phyloP scores from a whole-genome alignment of 1,140 invertebrate genomes.

The Acromyrmex charruanus region DNA sequence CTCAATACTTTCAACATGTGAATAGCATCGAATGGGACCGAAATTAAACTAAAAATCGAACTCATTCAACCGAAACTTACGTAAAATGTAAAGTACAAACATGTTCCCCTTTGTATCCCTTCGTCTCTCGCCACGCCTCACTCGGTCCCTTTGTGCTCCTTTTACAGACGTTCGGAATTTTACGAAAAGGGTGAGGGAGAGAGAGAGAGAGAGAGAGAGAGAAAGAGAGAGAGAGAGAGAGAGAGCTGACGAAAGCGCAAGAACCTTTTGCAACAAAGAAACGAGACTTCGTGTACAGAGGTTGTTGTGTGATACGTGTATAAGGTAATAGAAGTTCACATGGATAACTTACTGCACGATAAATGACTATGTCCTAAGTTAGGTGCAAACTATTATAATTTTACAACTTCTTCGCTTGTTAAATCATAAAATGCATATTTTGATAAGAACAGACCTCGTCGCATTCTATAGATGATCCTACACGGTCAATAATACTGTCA shows the following conservation, averaged over 20 bases:
- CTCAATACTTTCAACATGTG: background rate
- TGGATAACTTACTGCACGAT: background rate
- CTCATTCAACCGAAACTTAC: background rate
- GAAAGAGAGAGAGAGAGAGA: background rate
- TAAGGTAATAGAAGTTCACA: slow-evolving; percentile 25
- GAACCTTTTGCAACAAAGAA: slow-evolving; percentile 28
- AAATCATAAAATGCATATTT: background rate
- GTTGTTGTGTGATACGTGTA: slow-evolving; percentile 29
- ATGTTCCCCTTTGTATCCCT: background rate
- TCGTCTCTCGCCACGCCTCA: background rate
- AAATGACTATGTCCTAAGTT: background rate
- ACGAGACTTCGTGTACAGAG: background rate
- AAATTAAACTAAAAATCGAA: slow-evolving; percentile 27
- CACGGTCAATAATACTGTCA: no score
- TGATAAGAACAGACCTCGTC: background rate
- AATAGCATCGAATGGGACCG: background rate
- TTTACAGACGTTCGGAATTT: slow-evolving; percentile 43
- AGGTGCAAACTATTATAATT: background rate
- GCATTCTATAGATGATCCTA: background rate
- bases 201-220: background rate
- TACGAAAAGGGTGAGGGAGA: background rate
- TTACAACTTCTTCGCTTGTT: background rate
- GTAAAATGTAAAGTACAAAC: background rate
- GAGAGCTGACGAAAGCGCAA: background rate
- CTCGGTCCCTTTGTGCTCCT: slow-evolving; percentile 13